Conservation (phyloP, 2,888 invertebrate species). For the Nymphalis c-album region DNA sequence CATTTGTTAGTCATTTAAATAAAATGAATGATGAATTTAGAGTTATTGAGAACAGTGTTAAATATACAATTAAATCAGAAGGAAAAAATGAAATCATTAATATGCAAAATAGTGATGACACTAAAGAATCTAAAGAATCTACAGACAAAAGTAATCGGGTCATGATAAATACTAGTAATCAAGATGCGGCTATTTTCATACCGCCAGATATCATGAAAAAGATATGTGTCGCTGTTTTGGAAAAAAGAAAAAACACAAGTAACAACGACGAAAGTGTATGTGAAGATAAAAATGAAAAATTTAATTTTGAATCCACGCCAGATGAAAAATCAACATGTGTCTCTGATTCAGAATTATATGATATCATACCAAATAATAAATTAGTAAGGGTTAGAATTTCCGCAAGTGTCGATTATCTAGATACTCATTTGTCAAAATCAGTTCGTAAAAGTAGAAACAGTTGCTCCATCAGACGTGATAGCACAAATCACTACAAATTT, state of each 20-base stretch:
- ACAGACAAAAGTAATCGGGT: not conserved
- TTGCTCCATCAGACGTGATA: not conserved
- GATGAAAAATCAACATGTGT: not conserved
- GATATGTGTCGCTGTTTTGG: not conserved
- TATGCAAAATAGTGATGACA: not conserved
- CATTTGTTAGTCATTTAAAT: not conserved
- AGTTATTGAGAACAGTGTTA: not conserved
- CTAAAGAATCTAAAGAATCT: not conserved
- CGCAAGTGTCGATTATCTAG: not conserved
- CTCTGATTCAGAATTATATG: slow-evolving; percentile 18
- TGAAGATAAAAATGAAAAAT: not conserved
- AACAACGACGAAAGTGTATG: too few species aligned
- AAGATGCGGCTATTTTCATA: not conserved
- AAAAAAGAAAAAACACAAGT: not conserved
- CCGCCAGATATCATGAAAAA: not conserved
- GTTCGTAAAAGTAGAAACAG: not conserved
- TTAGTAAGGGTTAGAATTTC: slow-evolving; percentile 5
- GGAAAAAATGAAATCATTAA: not conserved
- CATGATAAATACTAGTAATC: not conserved
- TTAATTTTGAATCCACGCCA: not conserved
- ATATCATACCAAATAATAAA: slow-evolving; percentile 9
- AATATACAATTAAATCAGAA: not conserved
- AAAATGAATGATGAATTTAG: not conserved
- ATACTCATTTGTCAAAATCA: too few species aligned
- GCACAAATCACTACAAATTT: not conserved